Evolutionary conservation across 2,113 vertebrate species (phyloP), one percentile per base, ranked within the genome.

Genomic region (Excalfactoria chinensis): DNA sequence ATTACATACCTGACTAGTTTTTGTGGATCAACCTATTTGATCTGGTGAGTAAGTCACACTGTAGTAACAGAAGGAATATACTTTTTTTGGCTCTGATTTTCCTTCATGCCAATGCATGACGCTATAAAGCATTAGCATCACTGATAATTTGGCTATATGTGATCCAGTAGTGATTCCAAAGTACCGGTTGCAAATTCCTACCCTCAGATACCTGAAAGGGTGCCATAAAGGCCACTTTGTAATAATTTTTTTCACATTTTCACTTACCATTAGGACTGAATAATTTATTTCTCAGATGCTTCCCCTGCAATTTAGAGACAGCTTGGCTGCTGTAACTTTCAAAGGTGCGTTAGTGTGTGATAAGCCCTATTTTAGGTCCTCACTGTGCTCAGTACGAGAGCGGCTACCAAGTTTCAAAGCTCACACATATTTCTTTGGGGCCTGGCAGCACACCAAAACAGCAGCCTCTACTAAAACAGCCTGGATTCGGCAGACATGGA

Each of bases 1-100:
- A 77, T 78, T 88, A 78, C 88, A 67, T 25, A 85, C 49, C 51
- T 51, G 89, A 9, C 67, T 91, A 79, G 26, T 44, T 96, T 90
- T 95, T 79, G 86, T 67, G 81, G 70, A 96, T 92, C 84, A 83
- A 37, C 78, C 13, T 80, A 63, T 82, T 94, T 76, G 71, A 74
- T 81, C 48, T 77, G 86, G 60, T 67, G 21, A 86, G 25, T 35
- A 84, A 77, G 73, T 66, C 44, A 59, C 34, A 19, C 32, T 70
- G 67, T n/a, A 70, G 60, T 32, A 78, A 59, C 21, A 84, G 53
- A 15, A 77, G 71, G 1, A 44, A 58, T 34, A 34, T 20, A 53
- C 13, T 25, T 44, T 63, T 0, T 1, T 32, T 71, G 43, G 34
- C 51, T 73, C 20, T 48, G 12, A 53, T 93, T 89, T 92, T 19